phyloP scores from a whole-genome alignment of 2,797 vertebrate genomes.

The Gallirallus australis region DNA sequence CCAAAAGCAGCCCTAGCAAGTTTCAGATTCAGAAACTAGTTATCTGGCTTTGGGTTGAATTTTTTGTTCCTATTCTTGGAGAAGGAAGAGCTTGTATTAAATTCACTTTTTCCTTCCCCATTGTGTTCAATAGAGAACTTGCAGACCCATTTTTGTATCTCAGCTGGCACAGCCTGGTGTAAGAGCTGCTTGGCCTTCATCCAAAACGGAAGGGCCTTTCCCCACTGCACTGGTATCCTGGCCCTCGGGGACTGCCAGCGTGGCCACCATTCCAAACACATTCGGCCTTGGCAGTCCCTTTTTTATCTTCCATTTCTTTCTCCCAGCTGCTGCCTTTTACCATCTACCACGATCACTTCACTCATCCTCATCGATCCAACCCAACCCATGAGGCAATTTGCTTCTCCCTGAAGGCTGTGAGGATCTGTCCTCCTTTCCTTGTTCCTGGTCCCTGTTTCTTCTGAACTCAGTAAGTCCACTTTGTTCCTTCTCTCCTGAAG shows the following conservation, averaged over 20 bases:
- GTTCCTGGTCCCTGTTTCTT: neutral
- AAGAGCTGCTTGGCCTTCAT: neutral
- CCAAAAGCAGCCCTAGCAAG: neutral
- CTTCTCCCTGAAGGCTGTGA: neutral
- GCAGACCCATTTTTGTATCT: neutral
- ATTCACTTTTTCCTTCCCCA: neutral
- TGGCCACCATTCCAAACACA: neutral
- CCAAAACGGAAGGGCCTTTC: neutral
- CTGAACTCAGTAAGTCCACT: neutral
- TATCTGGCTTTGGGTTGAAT: neutral
- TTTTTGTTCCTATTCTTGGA: neutral
- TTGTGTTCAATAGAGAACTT: neutral
- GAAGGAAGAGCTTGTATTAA: neutral
- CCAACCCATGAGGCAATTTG: neutral
- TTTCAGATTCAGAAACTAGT: neutral
- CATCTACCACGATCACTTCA: neutral
- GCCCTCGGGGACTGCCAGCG: neutral
- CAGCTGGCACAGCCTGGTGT: neutral
- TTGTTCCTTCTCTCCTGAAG: neutral
- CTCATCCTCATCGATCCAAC: neutral
- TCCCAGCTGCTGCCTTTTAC: neutral
- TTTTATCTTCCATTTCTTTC: neutral
- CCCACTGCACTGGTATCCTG: neutral
- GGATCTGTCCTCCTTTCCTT: neutral
- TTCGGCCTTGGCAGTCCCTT: neutral